phyloP scores from a whole-genome alignment of 1,140 invertebrate species.

The Megalopta genalis region DNA sequence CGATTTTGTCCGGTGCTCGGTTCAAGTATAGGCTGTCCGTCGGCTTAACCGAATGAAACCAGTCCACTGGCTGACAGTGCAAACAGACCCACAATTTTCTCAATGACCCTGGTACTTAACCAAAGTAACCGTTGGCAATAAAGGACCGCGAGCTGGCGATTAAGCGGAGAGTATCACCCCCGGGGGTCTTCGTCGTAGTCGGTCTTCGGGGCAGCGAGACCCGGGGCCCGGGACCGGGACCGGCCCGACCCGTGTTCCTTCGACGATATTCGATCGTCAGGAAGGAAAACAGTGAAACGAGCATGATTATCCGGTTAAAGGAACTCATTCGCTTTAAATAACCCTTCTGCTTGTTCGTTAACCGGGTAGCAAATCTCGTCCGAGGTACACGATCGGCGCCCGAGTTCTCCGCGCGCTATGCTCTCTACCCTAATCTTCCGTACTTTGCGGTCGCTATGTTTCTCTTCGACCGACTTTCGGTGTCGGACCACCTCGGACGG shows the following conservation, averaged over 20 bases:
- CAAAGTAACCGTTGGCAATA: slow-evolving; percentile 74
- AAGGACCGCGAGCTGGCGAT: slow-evolving; percentile 67
- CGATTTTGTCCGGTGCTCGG: slow-evolving; percentile 69
- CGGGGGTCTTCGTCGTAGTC: slow-evolving; percentile 56
- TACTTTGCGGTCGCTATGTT: too few relatives aligned
- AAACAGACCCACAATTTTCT: slow-evolving; percentile 79
- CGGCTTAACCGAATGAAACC: slow-evolving; percentile 75
- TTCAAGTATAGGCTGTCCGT: slow-evolving; percentile 78
- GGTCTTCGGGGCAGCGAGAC: slow-evolving; percentile 38
- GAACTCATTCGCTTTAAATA: background rate
- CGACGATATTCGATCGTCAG: slow-evolving; percentile 31
- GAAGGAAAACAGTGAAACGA: slow-evolving; percentile 25
- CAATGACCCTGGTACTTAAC: slow-evolving; percentile 76
- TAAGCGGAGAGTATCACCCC: slow-evolving; percentile 61
- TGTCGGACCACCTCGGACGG: too few relatives aligned
- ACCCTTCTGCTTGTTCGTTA: background rate
- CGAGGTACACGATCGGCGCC: background rate
- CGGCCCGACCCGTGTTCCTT: slow-evolving; percentile 16
- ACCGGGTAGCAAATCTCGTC: background rate
- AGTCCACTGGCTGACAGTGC: slow-evolving; percentile 76
- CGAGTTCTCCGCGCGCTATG: background rate
- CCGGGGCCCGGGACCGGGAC: background rate
- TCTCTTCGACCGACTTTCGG: too few relatives aligned
- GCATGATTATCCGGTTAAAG: slow-evolving; percentile 15
- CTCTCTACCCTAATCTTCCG: too few relatives aligned